Conservation (phyloP, 2,888 invertebrate species). For the Coleophora deauratella region DNA sequence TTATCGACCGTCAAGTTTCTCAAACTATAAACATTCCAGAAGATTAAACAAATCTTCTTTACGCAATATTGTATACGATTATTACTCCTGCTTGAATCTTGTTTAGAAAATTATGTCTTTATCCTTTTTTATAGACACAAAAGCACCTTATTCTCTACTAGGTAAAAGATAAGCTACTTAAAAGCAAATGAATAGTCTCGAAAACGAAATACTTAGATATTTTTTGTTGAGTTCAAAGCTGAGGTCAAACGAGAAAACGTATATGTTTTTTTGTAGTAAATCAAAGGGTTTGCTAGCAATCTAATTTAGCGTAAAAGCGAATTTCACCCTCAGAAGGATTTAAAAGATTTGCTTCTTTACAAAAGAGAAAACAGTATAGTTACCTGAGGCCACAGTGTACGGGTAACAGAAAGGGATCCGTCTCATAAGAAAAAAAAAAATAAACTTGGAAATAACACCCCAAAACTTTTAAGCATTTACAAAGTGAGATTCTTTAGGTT, state of each 20-base stretch:
- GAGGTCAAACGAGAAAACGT: constrained; percentile 31
- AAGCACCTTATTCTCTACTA: too few relatives aligned
- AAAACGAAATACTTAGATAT: too few relatives aligned
- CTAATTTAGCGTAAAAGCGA: constrained; percentile 58
- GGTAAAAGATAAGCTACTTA: constrained; percentile 1
- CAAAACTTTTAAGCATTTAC: constrained; percentile 1
- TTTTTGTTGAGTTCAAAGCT: too few relatives aligned
- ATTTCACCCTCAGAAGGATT: constrained; percentile 44
- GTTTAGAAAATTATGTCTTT: too few relatives aligned
- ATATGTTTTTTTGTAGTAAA: constrained; percentile 38
- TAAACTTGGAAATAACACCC: not conserved
- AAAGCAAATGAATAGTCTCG: not conserved
- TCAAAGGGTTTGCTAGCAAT: constrained; percentile 41
- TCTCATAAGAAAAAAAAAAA: too few relatives aligned
- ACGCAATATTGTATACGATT: not conserved
- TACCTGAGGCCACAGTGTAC: not conserved
- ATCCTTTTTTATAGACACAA: too few relatives aligned
- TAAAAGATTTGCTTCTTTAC: constrained; percentile 31
- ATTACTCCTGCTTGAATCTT: too few relatives aligned
- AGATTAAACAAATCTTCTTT: not conserved
- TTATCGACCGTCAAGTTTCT: too few relatives aligned
- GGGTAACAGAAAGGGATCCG: too few relatives aligned
- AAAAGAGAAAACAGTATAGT: constrained; percentile 21
- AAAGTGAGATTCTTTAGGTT: constrained; percentile 4
- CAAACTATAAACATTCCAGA: too few relatives aligned